These are phyloP conservation scores for Ctenodactylus gundi DNA, from an alignment of 2,113 vertebrate species.

Conservation along the genomic window DNA sequence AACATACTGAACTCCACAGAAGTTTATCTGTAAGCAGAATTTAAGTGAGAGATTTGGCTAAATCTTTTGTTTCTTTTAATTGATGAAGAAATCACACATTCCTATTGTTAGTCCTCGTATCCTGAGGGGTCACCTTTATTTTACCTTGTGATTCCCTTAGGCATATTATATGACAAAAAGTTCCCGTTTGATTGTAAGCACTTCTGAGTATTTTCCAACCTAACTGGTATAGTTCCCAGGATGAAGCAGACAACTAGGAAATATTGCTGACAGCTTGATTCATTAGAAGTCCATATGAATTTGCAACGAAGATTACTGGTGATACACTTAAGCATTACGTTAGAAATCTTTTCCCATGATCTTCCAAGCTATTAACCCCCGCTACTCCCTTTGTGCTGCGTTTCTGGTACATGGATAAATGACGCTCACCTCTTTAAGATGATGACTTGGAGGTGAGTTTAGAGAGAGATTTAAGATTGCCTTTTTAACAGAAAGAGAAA, in stretches of 20 bases:
- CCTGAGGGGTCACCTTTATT: constrained; percentile 12
- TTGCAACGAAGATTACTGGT: background rate
- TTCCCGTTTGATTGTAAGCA: background rate
- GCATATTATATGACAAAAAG: background rate
- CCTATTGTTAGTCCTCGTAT: background rate
- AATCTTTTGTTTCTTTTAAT: background rate
- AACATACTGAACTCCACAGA: background rate
- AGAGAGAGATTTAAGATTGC: constrained; percentile 47
- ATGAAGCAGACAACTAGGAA: background rate
- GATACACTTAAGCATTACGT: background rate
- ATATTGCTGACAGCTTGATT: background rate
- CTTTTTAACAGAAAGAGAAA: constrained; percentile 38
- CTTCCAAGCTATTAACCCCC: background rate
- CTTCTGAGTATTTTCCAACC: background rate
- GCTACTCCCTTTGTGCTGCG: background rate
- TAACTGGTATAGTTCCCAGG: background rate
- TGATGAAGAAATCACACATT: background rate
- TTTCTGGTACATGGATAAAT: background rate
- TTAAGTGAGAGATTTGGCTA: constrained; percentile 24
- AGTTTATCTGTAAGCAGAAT: constrained; percentile 40
- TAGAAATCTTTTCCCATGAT: constrained; percentile 8
- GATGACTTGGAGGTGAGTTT: background rate
- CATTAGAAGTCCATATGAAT: constrained; percentile 3
- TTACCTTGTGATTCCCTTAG: constrained; percentile 34
- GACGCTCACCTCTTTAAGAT: background rate